Evolutionary conservation across 2,113 vertebrate species (phyloP).

Genomic region (Peromyscus polionotus): DNA sequence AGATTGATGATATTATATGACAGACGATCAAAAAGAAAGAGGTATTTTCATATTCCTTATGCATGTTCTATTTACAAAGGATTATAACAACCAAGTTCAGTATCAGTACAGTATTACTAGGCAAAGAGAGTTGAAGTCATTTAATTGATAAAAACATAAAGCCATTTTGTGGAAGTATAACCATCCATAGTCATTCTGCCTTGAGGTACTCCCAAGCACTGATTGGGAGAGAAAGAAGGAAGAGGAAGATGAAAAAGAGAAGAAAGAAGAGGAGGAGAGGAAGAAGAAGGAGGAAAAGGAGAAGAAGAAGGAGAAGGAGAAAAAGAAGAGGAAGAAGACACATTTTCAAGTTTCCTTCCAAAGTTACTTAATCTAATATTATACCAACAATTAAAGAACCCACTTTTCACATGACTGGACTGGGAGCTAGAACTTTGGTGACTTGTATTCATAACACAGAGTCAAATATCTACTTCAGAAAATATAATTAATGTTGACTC

Average conservation of each 20-base stretch:
- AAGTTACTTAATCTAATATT: background rate
- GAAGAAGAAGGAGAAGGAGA: background rate
- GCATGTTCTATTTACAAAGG: background rate
- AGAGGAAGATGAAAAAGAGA: background rate
- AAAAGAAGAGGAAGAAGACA: background rate
- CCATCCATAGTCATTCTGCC: background rate
- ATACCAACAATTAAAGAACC: background rate
- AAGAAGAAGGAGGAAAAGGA: background rate
- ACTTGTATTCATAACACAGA: background rate
- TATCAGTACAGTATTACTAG: background rate
- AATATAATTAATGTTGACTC: background rate
- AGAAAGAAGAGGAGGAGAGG: background rate
- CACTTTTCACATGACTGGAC: background rate
- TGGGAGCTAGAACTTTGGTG: background rate
- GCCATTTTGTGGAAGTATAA: background rate
- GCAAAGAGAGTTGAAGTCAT: background rate
- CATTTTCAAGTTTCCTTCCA: background rate
- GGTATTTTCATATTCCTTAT: background rate
- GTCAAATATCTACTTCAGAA: background rate
- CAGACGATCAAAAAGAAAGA: background rate
- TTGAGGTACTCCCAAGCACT: background rate
- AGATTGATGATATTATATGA: background rate
- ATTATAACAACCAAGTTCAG: background rate
- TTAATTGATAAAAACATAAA: conserved; percentile 18
- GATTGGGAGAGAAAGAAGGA: background rate